Evolutionary conservation across 2,888 invertebrate genomes (phyloP).

Genomic region (Papilio gigon): DNA sequence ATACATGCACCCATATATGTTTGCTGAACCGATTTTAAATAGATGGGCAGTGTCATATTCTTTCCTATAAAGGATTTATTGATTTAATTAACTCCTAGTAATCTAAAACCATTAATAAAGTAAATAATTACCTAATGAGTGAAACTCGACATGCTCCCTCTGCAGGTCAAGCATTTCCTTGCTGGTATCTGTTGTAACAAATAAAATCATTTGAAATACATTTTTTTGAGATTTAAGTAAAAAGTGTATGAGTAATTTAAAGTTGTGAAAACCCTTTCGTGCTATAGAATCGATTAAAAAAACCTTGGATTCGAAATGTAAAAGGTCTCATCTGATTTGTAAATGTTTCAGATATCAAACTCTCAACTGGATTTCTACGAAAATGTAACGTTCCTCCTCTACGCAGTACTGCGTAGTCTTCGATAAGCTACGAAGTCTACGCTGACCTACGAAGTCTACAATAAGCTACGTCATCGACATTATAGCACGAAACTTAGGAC

Average conservation of each 20-base stretch:
- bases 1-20: too few relatives aligned
- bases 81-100: too few relatives aligned
- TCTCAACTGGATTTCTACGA: neutral
- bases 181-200: conserved; percentile 58
- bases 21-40: too few relatives aligned
- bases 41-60: too few relatives aligned
- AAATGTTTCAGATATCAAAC: neutral
- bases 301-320: too few relatives aligned
- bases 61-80: too few relatives aligned
- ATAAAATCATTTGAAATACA: neutral
- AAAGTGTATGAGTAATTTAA: too few relatives aligned
- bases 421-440: neutral
- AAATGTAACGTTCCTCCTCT: neutral
- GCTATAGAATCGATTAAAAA: too few relatives aligned
- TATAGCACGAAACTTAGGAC: neutral
- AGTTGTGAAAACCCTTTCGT: too few relatives aligned
- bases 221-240: too few relatives aligned
- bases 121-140: conserved; percentile 69
- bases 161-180: conserved; percentile 55
- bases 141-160: conserved; percentile 70
- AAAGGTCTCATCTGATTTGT: too few relatives aligned
- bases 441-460: neutral
- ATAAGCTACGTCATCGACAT: neutral
- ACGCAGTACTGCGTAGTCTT: neutral
- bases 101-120: too few relatives aligned